These are phyloP conservation scores for Cryptosula pallasiana DNA, from an alignment of 2,888 invertebrate species.

Conservation along the genomic window DNA sequence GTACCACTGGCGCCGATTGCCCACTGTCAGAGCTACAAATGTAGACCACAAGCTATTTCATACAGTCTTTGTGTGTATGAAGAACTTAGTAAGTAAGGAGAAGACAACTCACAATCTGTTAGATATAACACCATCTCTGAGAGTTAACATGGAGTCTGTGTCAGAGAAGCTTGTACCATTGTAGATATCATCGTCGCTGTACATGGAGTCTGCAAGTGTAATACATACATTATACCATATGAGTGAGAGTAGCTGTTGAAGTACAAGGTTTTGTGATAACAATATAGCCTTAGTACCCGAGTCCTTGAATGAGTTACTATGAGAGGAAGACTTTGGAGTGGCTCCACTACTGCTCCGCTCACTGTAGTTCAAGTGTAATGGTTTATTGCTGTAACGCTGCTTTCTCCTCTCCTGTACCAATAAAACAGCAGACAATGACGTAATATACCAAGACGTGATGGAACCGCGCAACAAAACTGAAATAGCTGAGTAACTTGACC, in stretches of 20 bases:
- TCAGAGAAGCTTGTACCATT: background rate
- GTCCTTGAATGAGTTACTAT: conserved; percentile 14
- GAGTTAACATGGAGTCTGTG: conserved; percentile 14
- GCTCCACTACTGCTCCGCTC: conserved; percentile 19
- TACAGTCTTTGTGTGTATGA: background rate
- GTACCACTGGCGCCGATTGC: background rate
- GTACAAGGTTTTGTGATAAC: too few species aligned
- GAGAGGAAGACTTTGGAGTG: conserved; percentile 19
- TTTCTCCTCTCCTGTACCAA: conserved; percentile 21
- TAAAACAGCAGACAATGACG: too few species aligned
- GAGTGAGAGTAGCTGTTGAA: too few species aligned
- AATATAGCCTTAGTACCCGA: conserved; percentile 6
- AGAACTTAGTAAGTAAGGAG: background rate
- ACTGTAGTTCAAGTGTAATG: background rate
- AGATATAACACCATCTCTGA: background rate
- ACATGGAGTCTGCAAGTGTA: conserved; percentile 9
- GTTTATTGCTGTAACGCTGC: background rate
- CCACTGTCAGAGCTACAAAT: background rate
- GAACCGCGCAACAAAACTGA: too few species aligned
- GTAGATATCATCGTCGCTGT: conserved; percentile 3
- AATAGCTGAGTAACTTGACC: too few species aligned
- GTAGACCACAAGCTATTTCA: background rate
- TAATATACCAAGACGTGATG: too few species aligned
- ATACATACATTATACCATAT: too few species aligned
- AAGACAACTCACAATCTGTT: conserved; percentile 5